Conservation (phyloP, 2,888 invertebrate species). For the Andrena haemorrhoa region DNA sequence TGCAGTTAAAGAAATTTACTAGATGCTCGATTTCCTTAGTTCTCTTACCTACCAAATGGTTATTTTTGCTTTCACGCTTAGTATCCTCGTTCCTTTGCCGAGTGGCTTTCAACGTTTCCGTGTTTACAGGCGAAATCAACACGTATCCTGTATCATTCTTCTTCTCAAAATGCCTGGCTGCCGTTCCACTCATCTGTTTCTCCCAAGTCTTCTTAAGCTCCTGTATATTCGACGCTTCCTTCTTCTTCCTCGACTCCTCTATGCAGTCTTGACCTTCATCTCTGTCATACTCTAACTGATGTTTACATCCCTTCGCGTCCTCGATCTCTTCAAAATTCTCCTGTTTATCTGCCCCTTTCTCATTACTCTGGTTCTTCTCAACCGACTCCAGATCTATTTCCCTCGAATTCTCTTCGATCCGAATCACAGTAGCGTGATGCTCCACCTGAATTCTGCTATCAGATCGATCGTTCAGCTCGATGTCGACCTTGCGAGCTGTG, state of each 20-base stretch:
- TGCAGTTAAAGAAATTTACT: slow-evolving; percentile 83
- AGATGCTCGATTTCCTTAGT: slow-evolving; percentile 82
- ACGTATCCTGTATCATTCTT: slow-evolving; percentile 7
- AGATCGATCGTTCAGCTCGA: slow-evolving; percentile 5
- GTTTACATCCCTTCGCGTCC: neutral
- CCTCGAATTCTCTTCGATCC: slow-evolving; percentile 15
- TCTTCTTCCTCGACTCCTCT: slow-evolving; percentile 42
- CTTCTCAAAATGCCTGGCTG: slow-evolving; percentile 13
- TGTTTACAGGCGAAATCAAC: neutral
- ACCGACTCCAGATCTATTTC: neutral
- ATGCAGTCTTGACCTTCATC: neutral
- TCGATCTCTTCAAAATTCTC: neutral
- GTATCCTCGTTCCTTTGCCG: slow-evolving; percentile 18
- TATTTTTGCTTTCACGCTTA: slow-evolving; percentile 38
- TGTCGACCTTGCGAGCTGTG: slow-evolving; percentile 56
- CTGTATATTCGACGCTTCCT: slow-evolving; percentile 75
- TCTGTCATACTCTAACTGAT: neutral
- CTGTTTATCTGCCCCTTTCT: neutral
- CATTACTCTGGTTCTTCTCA: neutral
- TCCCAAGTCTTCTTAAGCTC: slow-evolving; percentile 82
- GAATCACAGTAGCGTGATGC: slow-evolving; percentile 38
- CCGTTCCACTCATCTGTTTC: slow-evolving; percentile 70
- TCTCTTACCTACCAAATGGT: slow-evolving; percentile 67
- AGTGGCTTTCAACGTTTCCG: neutral
- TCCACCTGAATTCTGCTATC: neutral